These are phyloP conservation scores for Anthophora plumipes DNA, from an alignment of 2,888 invertebrate species.

Conservation along the genomic window DNA sequence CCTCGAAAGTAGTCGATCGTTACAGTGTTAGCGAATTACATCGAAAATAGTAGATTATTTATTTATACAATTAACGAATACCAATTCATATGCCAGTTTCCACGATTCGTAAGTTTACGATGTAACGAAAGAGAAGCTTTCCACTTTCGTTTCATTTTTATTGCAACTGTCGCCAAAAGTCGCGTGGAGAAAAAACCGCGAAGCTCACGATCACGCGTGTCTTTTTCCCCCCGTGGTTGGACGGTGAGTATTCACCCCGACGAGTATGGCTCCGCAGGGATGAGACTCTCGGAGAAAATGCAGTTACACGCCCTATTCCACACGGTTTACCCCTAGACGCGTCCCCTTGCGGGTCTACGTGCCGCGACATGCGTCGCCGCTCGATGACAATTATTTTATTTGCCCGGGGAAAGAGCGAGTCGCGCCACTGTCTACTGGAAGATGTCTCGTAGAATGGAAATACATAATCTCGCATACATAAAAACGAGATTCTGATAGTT, in stretches of 20 bases:
- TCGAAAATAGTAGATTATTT: no score
- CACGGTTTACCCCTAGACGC: constrained; percentile 54
- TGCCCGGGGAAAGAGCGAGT: neutral
- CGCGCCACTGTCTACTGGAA: neutral
- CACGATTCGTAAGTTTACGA: constrained; percentile 38
- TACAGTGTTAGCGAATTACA: no score
- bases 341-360: constrained; percentile 18
- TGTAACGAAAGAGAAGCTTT: constrained; percentile 69
- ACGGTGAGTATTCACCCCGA: constrained; percentile 23
- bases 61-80: no score
- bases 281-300: constrained; percentile 63
- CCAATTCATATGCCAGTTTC: constrained; percentile 36
- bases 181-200: constrained; percentile 27
- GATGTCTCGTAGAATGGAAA: no score
- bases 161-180: constrained; percentile 5
- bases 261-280: constrained; percentile 41
- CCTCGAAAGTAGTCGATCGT: no score
- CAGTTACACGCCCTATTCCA: constrained; percentile 67
- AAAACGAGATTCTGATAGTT: no score
- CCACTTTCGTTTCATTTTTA: no score
- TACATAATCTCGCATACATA: no score
- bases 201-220: constrained; percentile 9
- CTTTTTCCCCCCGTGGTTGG: constrained; percentile 5
- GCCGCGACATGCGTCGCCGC: constrained; percentile 38
- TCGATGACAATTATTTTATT: constrained; percentile 55